Percentiles rank a stretch among this genome's conserved stretches.
phyloP scores from a whole-genome alignment of 1,140 invertebrate species.

The Bilobella aurantiaca region DNA sequence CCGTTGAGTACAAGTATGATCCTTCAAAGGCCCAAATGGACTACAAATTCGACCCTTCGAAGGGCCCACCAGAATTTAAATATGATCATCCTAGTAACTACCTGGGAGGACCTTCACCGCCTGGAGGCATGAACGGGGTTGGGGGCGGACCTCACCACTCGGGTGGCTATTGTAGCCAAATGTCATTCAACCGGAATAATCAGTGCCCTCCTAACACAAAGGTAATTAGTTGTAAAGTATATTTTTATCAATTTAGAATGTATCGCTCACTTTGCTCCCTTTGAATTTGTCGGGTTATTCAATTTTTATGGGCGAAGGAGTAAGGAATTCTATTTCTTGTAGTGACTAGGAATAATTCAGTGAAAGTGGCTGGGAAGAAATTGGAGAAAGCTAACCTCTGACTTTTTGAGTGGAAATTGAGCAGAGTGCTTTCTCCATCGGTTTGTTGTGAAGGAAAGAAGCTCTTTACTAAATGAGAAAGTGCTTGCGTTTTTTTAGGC shows the following conservation, averaged over 20 bases:
- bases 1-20: neutral
- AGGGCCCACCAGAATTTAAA: neutral
- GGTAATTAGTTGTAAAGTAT: conserved; percentile 22
- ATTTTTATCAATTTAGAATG: too few relatives aligned
- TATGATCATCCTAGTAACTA: conserved; percentile 7
- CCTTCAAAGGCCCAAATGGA: neutral
- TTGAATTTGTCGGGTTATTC: neutral
- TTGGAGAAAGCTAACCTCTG: neutral
- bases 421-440: neutral
- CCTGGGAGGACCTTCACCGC: conserved; percentile 17
- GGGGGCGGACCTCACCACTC: conserved; percentile 28
- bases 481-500: neutral
- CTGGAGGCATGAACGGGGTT: conserved; percentile 23
- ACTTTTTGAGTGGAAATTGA: conserved; percentile 9
- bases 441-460: conserved; percentile 8
- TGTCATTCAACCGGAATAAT: conserved; percentile 32
- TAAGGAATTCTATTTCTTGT: too few relatives aligned
- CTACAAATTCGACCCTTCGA: conserved; percentile 1
- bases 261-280: neutral
- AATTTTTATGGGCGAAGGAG: too few relatives aligned
- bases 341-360: neutral
- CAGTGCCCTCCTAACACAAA: conserved; percentile 30
- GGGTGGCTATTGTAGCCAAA: conserved; percentile 34
- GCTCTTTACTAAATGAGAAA: conserved; percentile 22
- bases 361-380: conserved; percentile 2